Base-by-base conservation (phyloP, 2,888 invertebrate genomes). In the Dolomedes plantarius region DNA sequence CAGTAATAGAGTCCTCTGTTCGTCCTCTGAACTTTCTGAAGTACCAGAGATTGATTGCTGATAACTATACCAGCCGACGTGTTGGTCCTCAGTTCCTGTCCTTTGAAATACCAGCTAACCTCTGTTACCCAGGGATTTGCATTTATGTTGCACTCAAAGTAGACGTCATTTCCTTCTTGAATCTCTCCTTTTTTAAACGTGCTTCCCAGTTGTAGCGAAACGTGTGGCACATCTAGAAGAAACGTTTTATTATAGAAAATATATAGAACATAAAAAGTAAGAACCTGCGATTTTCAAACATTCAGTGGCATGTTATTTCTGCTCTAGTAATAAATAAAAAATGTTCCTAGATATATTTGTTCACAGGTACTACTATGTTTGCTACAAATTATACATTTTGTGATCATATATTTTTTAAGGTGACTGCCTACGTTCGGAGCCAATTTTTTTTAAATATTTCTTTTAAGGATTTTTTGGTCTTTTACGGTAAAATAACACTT, bases 101-200 rank as follows among this genome's bases (percentile, higher is more conserved):
- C 88, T 67, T 88, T 83, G 46, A 88, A 88, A 32, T 72, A 87
- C 88, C 88, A 88, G 74, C 87, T 87, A 28, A 88, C 79, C 36
- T 88, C 87, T 1, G 85, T 78, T n/a, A 82, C 81, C 87, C 87
- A 86, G 6, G 88, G 88, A 32, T 88, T 87, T 73, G 88, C 87
- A n/a, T 87, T 79, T 23, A 88, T 82, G 50, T 82, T 81, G 72
- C 88, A 88, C 62, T 88, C 88, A 31, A 88, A 79, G 28, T 87
- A 88, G 1, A 88, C 87, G 31, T 88, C 88, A 27, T 87, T 87
- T 6, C 88, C 88, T 81, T 88, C 88, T 13, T 96, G 97, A 93
- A 97, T 96, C 93, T 96, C 96, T 89, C 95, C 95, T 82, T 96
- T 94, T 90, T 95, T 95, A 89, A 97, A 93, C 82, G 96, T 96